Evolutionary conservation across 2,888 invertebrate species (phyloP).

Genomic region (Sturmia bella): DNA sequence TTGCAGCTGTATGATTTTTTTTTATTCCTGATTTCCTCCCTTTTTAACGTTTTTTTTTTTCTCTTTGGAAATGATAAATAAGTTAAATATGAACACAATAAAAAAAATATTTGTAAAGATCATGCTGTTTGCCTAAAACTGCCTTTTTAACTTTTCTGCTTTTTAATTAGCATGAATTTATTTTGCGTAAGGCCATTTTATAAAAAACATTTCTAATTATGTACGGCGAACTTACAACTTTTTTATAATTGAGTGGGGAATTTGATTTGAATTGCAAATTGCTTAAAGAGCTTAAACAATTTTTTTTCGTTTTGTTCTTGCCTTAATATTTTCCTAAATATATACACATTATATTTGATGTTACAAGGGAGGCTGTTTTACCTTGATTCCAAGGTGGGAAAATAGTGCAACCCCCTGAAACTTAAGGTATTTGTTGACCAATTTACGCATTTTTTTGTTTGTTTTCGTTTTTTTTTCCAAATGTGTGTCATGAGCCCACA

Average conservation of each 20-base stretch:
- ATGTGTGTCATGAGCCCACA: neutral
- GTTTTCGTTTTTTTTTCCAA: neutral
- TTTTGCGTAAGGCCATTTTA: constrained; percentile 24
- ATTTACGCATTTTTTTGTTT: too few relatives aligned
- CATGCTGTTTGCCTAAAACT: constrained; percentile 37
- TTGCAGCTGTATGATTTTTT: neutral
- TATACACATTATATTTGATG: too few relatives aligned
- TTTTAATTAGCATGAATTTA: constrained; percentile 50
- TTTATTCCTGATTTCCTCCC: neutral
- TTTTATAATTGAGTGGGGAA: too few relatives aligned
- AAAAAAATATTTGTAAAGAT: constrained; percentile 39
- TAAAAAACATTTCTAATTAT: constrained; percentile 3
- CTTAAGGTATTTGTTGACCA: too few relatives aligned
- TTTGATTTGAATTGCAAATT: too few relatives aligned
- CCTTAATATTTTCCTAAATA: too few relatives aligned
- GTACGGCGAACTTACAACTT: too few relatives aligned
- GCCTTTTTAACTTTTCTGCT: constrained; percentile 45
- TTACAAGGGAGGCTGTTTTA: too few relatives aligned
- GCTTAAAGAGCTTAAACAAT: too few relatives aligned
- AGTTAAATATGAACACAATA: neutral
- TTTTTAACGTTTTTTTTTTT: neutral
- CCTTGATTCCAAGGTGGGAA: too few relatives aligned
- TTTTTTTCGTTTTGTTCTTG: too few relatives aligned
- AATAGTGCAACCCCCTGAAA: too few relatives aligned
- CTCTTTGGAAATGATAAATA: constrained; percentile 30